Evolutionary conservation across 2,113 vertebrate species (phyloP), one percentile per base, ranked within the genome.

Genomic region (Sceloporus undulatus): DNA sequence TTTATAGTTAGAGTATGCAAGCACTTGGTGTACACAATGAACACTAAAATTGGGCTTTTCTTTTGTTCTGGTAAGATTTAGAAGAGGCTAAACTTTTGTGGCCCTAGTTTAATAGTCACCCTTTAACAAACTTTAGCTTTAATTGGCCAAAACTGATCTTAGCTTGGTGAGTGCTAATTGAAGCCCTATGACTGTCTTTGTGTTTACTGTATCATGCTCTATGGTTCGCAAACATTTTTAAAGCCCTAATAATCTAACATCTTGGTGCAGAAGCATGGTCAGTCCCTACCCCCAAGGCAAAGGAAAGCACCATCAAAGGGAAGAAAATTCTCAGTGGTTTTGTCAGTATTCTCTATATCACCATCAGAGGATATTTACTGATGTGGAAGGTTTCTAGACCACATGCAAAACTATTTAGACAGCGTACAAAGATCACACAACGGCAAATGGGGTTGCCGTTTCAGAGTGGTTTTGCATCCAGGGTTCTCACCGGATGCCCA

Each of bases 1-100:
- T 90, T 86, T 82, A 70, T 83, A 71, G 79, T 80, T 77, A 34
- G 73, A 82, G 59, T 40, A 48, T 23, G 34, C 18, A 19, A 73
- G 13, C 11, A 9, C 18, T 59, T 83, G 85, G 27, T 48, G 78
- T n/a, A 21, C 73, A 78, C 27, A 78, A 78, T 18, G 79, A 77
- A n/a, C 21, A 65, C 27, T 40, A 42, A n/a, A 86, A 42, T 54
- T 23, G 40, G 34, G 68, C 65, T 27, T 90, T 86, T 82, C 62
- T 56, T 88, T 86, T 70, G 21, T 9, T 48, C 85, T 83, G 82
- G 38, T 56, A 77, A 7, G 74, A 68, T n/a, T 56, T 56, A 68
- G 71, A 81, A 85, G 56, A 79, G 23, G 21, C 11, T 81, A 52
- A 5, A 75, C 9, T n/a, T 70, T 27, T 21, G 19, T 25, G 40